Evolutionary conservation across 1,140 invertebrate species (phyloP).

Genomic region (Calliopsis andreniformis): DNA sequence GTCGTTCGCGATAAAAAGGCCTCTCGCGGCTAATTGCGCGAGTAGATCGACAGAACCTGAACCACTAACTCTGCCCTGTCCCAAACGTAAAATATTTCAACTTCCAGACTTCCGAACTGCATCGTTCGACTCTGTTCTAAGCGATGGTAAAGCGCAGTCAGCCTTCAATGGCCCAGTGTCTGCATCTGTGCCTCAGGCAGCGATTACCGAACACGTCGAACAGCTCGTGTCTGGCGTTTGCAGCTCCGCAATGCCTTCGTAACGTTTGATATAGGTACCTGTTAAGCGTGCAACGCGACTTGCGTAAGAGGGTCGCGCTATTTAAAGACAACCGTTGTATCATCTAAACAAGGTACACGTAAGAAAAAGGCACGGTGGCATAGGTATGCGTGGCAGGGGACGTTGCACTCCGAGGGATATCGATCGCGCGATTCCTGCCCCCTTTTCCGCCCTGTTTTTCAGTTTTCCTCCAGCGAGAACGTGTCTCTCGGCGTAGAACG

Average conservation of each 20-base stretch:
- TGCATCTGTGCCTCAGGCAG: background rate
- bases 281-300: constrained; percentile 3
- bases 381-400: background rate
- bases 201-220: constrained; percentile 21
- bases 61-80: too few species aligned
- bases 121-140: too few species aligned
- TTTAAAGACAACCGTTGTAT: constrained; percentile 30
- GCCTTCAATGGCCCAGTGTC: too few species aligned
- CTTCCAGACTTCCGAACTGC: too few species aligned
- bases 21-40: background rate
- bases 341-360: background rate
- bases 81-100: too few species aligned
- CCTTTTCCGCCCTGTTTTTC: background rate
- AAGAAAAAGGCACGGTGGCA: background rate
- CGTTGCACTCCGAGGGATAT: background rate
- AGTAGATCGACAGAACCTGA: background rate
- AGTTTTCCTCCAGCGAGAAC: background rate
- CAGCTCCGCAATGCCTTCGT: constrained; percentile 1
- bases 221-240: background rate
- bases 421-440: background rate
- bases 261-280: constrained; percentile 16
- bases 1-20: background rate
- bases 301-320: constrained; percentile 28
- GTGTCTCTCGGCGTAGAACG: too few species aligned
- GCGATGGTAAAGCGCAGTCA: too few species aligned